A percentile compares a stretch with the other conserved stretches of the same genome.
These are phyloP conservation scores for Pherbina coryleti DNA, from an alignment of 2,888 invertebrate genomes.

Conservation along the genomic window DNA sequence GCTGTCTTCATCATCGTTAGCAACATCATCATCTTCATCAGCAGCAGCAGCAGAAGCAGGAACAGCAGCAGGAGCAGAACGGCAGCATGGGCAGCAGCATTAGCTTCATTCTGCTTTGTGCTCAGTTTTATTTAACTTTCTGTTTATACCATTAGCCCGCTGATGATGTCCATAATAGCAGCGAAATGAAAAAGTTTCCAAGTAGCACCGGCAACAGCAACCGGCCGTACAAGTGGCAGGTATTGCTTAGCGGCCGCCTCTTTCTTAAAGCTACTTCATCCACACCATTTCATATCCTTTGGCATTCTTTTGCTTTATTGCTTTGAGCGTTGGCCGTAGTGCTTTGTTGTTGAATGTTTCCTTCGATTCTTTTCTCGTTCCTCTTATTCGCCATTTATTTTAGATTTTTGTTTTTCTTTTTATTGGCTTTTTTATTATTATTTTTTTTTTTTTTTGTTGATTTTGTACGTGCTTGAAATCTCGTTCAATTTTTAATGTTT, in stretches of 20 bases:
- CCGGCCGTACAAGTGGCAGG: conserved; percentile 1
- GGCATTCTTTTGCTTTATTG: background rate
- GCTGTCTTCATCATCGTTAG: background rate
- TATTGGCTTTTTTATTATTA: no score
- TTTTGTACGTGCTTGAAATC: background rate
- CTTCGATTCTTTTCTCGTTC: background rate
- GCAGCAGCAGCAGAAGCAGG: background rate
- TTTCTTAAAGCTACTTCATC: background rate
- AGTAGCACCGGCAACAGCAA: background rate
- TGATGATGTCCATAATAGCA: conserved; percentile 20
- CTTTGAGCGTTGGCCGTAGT: background rate
- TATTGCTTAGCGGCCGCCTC: background rate
- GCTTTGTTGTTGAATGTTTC: background rate
- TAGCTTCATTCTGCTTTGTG: background rate
- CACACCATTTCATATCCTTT: background rate
- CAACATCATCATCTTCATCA: conserved; percentile 8
- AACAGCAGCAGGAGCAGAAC: background rate
- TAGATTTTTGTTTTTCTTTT: background rate
- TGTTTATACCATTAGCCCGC: conserved; percentile 16
- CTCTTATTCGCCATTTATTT: background rate
- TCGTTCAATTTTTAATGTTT: conserved; percentile 3
- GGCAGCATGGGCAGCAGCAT: background rate
- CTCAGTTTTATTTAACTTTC: conserved; percentile 10
- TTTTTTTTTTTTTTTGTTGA: background rate
- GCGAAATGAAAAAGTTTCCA: conserved; percentile 19